These are phyloP conservation scores for Flexamia atlantica DNA, from an alignment of 2,888 invertebrate genomes.

Conservation along the genomic window DNA sequence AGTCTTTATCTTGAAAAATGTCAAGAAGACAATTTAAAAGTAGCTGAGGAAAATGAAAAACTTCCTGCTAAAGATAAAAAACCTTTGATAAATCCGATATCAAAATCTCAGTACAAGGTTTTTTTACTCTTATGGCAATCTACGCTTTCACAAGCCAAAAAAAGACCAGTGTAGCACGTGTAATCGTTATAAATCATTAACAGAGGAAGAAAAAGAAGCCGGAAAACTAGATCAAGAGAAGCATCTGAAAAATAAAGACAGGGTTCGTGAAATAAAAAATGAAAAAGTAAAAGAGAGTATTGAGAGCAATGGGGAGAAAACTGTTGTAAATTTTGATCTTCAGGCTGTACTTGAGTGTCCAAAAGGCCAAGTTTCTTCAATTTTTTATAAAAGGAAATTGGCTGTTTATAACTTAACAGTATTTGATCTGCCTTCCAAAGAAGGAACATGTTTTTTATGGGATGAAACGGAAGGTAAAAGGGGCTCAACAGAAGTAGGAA, in stretches of 20 bases:
- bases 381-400: too few species aligned
- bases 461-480: conserved; percentile 29
- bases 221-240: conserved; percentile 5
- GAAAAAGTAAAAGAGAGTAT: conserved; percentile 17
- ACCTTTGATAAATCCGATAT: conserved; percentile 22
- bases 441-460: conserved; percentile 38
- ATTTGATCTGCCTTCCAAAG: conserved; percentile 26
- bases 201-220: conserved; percentile 16
- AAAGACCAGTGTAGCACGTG: conserved; percentile 56
- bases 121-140: conserved; percentile 25
- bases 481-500: conserved; percentile 21
- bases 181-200: conserved; percentile 65
- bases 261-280: conserved; percentile 23
- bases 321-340: conserved; percentile 36
- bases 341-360: conserved; percentile 22
- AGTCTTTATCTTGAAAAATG: too few species aligned
- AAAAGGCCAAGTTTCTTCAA: conserved; percentile 18
- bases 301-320: background rate
- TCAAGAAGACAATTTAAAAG: too few species aligned
- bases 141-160: conserved; percentile 31
- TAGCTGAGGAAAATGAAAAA: conserved; percentile 46
- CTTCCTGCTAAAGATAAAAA: conserved; percentile 16
- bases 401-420: too few species aligned
- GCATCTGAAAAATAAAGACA: conserved; percentile 22
- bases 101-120: conserved; percentile 20